A percentile compares a stretch with the other conserved stretches of the same genome.
phyloP scores from a whole-genome alignment of 2,113 vertebrate species.

The Bubo scandiacus region DNA sequence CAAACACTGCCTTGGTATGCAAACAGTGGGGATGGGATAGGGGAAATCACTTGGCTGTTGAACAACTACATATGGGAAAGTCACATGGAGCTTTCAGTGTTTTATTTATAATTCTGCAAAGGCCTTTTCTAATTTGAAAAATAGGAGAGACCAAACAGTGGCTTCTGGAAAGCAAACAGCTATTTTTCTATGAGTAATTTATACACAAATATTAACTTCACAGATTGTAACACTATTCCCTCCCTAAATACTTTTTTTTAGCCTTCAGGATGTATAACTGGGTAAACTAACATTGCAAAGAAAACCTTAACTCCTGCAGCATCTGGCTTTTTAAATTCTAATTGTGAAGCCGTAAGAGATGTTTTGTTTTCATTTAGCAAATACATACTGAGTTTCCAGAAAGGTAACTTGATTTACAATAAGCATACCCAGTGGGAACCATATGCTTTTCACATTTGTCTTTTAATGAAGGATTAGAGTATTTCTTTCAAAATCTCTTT shows the following conservation, averaged over 20 bases:
- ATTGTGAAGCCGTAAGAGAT: not conserved
- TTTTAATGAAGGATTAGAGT: not conserved
- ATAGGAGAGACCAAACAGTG: not conserved
- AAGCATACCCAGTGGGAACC: not conserved
- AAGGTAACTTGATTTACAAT: not conserved
- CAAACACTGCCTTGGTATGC: conserved; percentile 1
- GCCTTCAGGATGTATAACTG: not conserved
- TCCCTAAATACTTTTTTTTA: not conserved
- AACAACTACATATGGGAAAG: conserved; percentile 53
- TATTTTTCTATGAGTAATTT: conserved; percentile 30
- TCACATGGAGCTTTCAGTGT: conserved; percentile 27
- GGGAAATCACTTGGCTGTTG: conserved; percentile 47
- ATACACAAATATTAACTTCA: conserved; percentile 6
- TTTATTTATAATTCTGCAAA: conserved; percentile 57
- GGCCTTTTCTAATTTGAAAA: conserved; percentile 26
- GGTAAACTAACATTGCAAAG: not conserved
- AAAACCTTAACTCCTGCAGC: not conserved
- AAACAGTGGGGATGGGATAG: conserved; percentile 6
- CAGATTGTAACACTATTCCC: not conserved
- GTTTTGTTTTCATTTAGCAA: conserved; percentile 18
- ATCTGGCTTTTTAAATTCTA: not conserved
- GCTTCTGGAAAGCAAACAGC: conserved; percentile 25
- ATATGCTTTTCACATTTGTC: not conserved
- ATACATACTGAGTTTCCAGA: not conserved
- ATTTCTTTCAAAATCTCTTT: conserved; percentile 28